These are phyloP conservation scores for Limnephilus marmoratus DNA, from an alignment of 2,888 invertebrate species.

Conservation along the genomic window DNA sequence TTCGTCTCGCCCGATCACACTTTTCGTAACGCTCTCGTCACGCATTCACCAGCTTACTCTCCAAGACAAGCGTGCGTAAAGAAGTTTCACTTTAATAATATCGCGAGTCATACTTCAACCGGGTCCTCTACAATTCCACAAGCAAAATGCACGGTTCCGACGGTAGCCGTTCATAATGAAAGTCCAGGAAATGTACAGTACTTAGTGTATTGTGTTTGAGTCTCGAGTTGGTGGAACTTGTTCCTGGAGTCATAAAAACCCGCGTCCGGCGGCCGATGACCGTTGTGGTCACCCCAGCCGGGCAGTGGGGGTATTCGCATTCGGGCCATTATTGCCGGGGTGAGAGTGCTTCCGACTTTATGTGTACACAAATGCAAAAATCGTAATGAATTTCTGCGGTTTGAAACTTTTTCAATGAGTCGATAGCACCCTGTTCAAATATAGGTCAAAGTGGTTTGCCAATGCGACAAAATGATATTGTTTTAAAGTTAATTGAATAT, in stretches of 20 bases:
- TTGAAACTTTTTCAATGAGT: neutral
- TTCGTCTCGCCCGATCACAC: no score
- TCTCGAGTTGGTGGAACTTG: conserved; percentile 51
- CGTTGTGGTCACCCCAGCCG: neutral
- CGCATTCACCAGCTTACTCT: no score
- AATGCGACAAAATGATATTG: neutral
- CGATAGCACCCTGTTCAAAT: neutral
- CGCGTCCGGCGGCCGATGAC: conserved; percentile 46
- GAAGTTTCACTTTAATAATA: neutral
- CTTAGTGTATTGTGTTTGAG: conserved; percentile 45
- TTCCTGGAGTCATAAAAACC: conserved; percentile 57
- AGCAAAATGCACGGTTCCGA: neutral
- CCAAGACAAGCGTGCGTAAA: no score
- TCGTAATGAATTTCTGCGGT: neutral
- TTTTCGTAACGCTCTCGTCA: no score
- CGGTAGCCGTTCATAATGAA: conserved; percentile 50
- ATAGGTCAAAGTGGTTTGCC: neutral
- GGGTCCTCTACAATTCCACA: neutral
- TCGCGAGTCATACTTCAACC: neutral
- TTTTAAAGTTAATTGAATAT: neutral
- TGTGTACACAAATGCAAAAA: neutral
- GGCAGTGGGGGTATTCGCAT: neutral
- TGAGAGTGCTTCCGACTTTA: neutral
- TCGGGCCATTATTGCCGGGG: neutral
- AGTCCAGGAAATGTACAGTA: conserved; percentile 53